These are phyloP conservation scores for Aix galericulata DNA, from an alignment of 2,113 vertebrate genomes.

Conservation along the genomic window DNA sequence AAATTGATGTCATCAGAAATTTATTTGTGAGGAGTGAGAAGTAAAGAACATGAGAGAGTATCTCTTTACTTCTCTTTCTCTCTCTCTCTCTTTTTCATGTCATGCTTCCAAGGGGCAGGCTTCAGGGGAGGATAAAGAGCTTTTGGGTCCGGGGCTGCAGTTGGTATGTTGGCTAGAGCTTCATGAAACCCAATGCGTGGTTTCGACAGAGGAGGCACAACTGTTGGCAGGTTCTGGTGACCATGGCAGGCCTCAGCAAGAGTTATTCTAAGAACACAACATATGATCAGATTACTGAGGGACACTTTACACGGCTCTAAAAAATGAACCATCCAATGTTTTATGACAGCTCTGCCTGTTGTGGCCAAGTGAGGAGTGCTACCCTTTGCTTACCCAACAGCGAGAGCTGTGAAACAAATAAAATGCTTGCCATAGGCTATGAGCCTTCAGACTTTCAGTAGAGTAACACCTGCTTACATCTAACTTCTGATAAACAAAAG, in stretches of 20 bases:
- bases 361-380: constrained; percentile 1
- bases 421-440: neutral
- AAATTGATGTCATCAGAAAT: neutral
- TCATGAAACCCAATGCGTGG: constrained; percentile 8
- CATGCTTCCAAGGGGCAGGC: neutral
- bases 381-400: constrained; percentile 4
- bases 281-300: constrained; percentile 49
- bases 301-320: constrained; percentile 33
- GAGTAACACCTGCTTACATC: neutral
- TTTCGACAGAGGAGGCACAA: constrained; percentile 47
- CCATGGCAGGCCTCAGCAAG: constrained; percentile 1
- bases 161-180: constrained; percentile 52
- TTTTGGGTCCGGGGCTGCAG: constrained; percentile 1
- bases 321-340: constrained; percentile 53
- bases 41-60: neutral
- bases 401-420: constrained; percentile 1
- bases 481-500: neutral
- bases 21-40: neutral
- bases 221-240: constrained; percentile 62
- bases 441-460: neutral
- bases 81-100: neutral
- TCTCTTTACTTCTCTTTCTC: neutral
- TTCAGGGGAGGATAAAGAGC: neutral
- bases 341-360: constrained; percentile 35
- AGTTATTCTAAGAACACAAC: constrained; percentile 68